A percentile compares a stretch with the other conserved stretches of the same genome.
These are phyloP conservation scores for Rotaria magnacalcarata DNA, from an alignment of 2,888 invertebrate genomes.

Conservation along the genomic window DNA sequence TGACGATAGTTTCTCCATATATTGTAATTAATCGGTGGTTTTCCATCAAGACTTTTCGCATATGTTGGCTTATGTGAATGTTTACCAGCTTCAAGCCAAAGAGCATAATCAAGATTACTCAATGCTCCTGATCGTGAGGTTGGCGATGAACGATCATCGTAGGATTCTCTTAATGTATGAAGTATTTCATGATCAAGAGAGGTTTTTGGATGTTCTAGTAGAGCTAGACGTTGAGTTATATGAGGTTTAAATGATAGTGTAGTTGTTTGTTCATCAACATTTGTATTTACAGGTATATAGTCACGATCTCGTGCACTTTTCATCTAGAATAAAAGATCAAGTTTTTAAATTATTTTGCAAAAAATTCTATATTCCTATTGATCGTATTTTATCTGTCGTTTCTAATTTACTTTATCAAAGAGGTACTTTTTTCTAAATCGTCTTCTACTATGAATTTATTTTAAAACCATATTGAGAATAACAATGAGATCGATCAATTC, in stretches of 20 bases:
- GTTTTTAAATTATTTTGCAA: too few species aligned
- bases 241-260: conserved; percentile 1
- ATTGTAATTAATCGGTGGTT: conserved; percentile 26
- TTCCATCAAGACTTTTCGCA: conserved; percentile 22
- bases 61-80: not conserved
- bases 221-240: conserved; percentile 12
- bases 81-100: conserved; percentile 33
- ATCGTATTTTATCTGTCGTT: too few species aligned
- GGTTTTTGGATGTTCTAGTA: conserved; percentile 9
- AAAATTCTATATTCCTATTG: too few species aligned
- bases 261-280: not conserved
- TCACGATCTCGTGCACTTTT: not conserved
- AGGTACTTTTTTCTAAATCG: too few species aligned
- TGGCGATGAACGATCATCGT: conserved; percentile 26
- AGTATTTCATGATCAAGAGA: conserved; percentile 12
- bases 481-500: not conserved
- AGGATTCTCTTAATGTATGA: conserved; percentile 7
- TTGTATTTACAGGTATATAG: not conserved
- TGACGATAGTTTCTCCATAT: conserved; percentile 29
- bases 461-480: not conserved
- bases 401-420: too few species aligned
- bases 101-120: not conserved
- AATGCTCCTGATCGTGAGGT: too few species aligned
- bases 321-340: not conserved
- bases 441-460: not conserved